phyloP scores from a whole-genome alignment of 2,113 vertebrate genomes.

The Cheirogaleus medius region DNA sequence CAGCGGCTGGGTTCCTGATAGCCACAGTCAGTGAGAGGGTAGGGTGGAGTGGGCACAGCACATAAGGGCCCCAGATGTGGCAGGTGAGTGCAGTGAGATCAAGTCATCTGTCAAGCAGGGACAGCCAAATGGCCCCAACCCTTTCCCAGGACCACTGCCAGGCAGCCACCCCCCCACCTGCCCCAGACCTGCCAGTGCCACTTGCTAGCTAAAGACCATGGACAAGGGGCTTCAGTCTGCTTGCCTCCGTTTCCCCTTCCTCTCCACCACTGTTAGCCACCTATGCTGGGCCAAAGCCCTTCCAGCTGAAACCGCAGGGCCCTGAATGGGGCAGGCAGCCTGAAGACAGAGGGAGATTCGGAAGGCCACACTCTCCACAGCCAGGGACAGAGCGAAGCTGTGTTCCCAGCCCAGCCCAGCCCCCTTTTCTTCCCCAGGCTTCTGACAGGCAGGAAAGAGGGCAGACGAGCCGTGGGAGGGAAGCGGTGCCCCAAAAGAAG shows the following conservation, averaged over 20 bases:
- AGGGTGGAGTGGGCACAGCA: rapidly evolving
- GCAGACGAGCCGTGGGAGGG: rapidly evolving
- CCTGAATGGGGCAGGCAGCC: background rate
- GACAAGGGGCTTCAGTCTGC: background rate
- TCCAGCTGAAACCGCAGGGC: background rate
- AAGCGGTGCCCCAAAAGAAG: background rate
- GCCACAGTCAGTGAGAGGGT: background rate
- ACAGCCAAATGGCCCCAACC: background rate
- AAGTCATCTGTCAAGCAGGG: background rate
- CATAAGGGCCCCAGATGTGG: background rate
- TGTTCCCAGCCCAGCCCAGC: background rate
- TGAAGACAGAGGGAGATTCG: background rate
- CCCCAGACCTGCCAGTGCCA: background rate
- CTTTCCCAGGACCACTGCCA: background rate
- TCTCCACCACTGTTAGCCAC: background rate
- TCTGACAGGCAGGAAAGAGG: background rate
- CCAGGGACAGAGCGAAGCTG: background rate
- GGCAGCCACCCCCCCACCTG: background rate
- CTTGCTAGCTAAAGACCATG: background rate
- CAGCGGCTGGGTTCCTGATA: rapidly evolving
- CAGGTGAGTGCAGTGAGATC: background rate
- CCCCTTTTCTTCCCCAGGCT: background rate
- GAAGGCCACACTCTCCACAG: background rate
- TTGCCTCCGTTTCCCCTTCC: background rate
- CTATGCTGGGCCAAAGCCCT: background rate